Percentiles rank a stretch among this genome's conserved stretches.
phyloP scores from a whole-genome alignment of 2,113 vertebrate genomes.

The Psophia crepitans region DNA sequence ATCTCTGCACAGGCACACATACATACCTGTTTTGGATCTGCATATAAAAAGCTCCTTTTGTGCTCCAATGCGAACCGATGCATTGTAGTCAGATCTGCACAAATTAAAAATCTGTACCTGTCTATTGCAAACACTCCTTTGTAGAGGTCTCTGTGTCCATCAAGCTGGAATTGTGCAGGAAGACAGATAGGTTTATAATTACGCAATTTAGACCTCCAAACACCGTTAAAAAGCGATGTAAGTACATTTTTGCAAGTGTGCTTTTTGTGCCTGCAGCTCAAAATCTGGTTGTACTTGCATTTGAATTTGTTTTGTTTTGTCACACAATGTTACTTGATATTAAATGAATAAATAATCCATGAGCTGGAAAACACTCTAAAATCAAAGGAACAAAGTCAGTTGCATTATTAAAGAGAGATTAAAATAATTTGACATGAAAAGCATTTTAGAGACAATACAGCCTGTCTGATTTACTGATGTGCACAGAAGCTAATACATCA shows the following conservation, averaged over 20 bases:
- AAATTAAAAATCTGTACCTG: background rate
- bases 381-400: background rate
- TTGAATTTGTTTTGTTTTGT: constrained; percentile 38
- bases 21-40: background rate
- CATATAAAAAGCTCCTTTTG: background rate
- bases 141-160: background rate
- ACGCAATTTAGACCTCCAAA: background rate
- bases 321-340: background rate
- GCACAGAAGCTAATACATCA: background rate
- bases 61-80: background rate
- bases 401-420: constrained; percentile 39
- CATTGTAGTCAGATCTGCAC: background rate
- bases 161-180: background rate
- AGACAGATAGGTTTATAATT: background rate
- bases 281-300: background rate
- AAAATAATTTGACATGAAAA: constrained; percentile 35
- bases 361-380: background rate
- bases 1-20: background rate
- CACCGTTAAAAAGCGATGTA: background rate
- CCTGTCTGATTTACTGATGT: background rate
- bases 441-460: constrained; percentile 1
- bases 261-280: background rate
- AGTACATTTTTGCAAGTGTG: background rate
- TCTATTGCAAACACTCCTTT: background rate
- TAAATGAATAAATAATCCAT: constrained; percentile 35